Base-by-base conservation (phyloP, 2,113 vertebrate species). In the Thomomys bottae region DNA sequence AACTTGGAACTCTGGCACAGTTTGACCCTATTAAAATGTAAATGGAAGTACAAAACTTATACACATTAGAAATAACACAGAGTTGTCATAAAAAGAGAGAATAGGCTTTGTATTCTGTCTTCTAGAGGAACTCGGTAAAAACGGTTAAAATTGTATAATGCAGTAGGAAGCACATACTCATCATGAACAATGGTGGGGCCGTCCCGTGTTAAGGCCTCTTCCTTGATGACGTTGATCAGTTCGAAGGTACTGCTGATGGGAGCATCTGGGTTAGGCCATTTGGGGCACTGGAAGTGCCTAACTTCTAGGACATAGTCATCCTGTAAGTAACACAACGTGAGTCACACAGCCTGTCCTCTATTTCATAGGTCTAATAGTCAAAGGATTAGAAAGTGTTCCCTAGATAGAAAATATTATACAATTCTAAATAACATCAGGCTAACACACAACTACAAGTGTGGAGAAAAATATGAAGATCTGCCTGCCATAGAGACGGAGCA, bases 271-370 rank as follows among this genome's bases (percentile, higher is more conserved):
- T 99, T 99, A 34, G 99, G 99, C 99, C 99, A 99, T 97, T 99
- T 99, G 89, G 99, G 99, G 97, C 99, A 99, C 97, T 99, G 99
- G 95, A 99, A 99, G 97, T 99, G 99, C 89, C 99, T 98, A 45
- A 99, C 99, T 96, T 99, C 99, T 91, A 99, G 97, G 72, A 99
- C 99, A 28, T 99, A 99, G 97, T 99, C 99, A 94, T 99, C 99
- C 99, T 99, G 96, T 91, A 97, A 97, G 0, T 87, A 96, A 96
- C 38, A 96, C 1, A 40, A 79, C 21, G 66, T 0, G 6, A n/a
- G 45, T 95, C 79, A 92, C 0, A 92, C 0, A 63, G 23, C 8
- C 34, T 54, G n/a, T 63, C 68, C 38, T 66, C 36, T 30, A 40
- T 6, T 42, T 71, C 54, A 28, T 26, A 26, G 17, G 1, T 18